Percentiles rank a stretch among this genome's conserved stretches.
phyloP scores from a whole-genome alignment of 2,888 invertebrate genomes.

The Liopterus haemorrhoidalis region DNA sequence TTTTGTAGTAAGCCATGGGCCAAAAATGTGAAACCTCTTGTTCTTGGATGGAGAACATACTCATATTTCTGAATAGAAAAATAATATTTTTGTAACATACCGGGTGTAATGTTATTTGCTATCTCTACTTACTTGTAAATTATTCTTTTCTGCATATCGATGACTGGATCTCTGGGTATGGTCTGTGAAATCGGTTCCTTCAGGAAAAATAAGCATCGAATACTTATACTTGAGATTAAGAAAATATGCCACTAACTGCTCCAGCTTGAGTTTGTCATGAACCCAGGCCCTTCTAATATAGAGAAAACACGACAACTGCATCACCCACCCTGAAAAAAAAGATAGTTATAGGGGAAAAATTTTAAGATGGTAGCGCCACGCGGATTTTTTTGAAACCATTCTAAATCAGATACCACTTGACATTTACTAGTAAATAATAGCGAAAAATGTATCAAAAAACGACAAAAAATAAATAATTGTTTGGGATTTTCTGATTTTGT shows the following conservation, averaged over 20 bases:
- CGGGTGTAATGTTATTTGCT: neutral
- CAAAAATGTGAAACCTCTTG: slow-evolving; percentile 69
- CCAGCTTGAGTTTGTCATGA: slow-evolving; percentile 62
- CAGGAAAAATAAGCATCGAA: slow-evolving; percentile 77
- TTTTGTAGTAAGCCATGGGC: slow-evolving; percentile 52
- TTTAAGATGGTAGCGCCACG: too few species aligned
- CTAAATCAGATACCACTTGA: too few species aligned
- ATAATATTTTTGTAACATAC: neutral
- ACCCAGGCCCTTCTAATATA: slow-evolving; percentile 81
- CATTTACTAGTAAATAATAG: too few species aligned
- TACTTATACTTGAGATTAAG: slow-evolving; percentile 58
- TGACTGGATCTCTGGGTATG: slow-evolving; percentile 64
- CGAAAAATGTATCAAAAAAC: too few species aligned
- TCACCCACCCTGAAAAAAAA: slow-evolving; percentile 65
- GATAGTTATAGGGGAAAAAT: too few species aligned
- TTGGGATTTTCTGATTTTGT: too few species aligned
- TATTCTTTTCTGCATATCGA: slow-evolving; percentile 61
- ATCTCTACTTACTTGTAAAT: slow-evolving; percentile 53
- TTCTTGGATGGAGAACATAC: slow-evolving; percentile 80
- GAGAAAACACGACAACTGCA: slow-evolving; percentile 80
- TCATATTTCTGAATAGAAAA: slow-evolving; percentile 50
- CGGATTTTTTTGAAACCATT: too few species aligned
- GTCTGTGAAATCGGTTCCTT: slow-evolving; percentile 78
- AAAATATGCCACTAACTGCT: slow-evolving; percentile 68
- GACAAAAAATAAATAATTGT: too few species aligned